Base-by-base conservation (phyloP, 92 coral and sea anemone species). In the Umimayanthus chanpuru region DNA sequence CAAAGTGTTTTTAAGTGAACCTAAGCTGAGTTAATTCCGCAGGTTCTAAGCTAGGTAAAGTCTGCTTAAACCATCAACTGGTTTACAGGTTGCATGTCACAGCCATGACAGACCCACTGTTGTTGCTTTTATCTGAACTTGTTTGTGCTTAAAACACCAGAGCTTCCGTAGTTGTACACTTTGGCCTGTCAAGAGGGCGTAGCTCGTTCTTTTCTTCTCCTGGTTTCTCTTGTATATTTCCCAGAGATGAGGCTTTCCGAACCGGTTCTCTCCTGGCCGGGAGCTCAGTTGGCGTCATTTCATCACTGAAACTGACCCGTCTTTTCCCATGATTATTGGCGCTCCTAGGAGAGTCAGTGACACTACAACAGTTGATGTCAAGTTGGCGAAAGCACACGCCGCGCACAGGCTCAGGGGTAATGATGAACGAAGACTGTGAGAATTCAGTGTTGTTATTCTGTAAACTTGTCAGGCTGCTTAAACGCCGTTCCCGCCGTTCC, bases 381-480 rank as follows among this genome's bases (percentile, higher is more conserved):
- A 61, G 68, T 7, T 61, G 68, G 21, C 68, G 68, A 61, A 61
- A 61, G 21, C 9, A 61, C n/a, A 20, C 1, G 68, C 68, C 68
- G n/a, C 68, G 68, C 68, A 61, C 68, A 61, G n/a, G n/a, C 68
- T 61, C 68, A 61, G 68, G 68, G 68, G 68, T 23, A 61, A 23
- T 16, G 68, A 3, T 61, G 1, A 61, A 61, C 4, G 68, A 21
- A 61, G 68, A 61, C 26, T 61, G 68, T 61, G 20, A 61, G 26
- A 61, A 3, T 20, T 61, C 68, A 21, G 68, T 61, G 21, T 9
- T 61, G n/a, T 61, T 18, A 61, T 18, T 61, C 2, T 23, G n/a
- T 18, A 61, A 23, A 8, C 68, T 61, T 61, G 68, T 61, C 4
- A 61, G 15, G 9, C 68, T 61, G 68, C 68, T 61, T 61, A 61